phyloP scores from a whole-genome alignment of 1,140 invertebrate species.

The Camponotus pennsylvanicus region DNA sequence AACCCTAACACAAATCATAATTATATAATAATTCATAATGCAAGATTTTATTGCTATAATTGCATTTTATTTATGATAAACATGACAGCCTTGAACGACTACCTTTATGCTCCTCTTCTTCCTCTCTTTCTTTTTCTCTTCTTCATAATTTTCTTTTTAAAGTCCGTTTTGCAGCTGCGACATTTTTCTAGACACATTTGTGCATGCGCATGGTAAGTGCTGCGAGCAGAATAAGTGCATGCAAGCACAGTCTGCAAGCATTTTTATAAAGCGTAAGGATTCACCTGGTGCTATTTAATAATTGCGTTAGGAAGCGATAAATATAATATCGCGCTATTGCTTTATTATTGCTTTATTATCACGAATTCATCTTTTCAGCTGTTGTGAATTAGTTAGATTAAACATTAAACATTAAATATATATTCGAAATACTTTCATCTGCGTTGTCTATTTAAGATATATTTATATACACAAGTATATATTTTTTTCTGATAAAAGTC shows the following conservation, averaged over 20 bases:
- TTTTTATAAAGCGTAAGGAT: slow-evolving; percentile 66
- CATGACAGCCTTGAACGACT: background rate
- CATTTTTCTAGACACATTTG: slow-evolving; percentile 76
- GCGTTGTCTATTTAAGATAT: background rate
- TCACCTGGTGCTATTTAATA: slow-evolving; percentile 72
- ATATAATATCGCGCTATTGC: background rate
- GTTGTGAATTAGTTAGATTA: background rate
- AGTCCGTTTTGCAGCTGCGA: slow-evolving; percentile 75
- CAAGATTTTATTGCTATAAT: slow-evolving; percentile 19
- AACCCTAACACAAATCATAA: too few species aligned
- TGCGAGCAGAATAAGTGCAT: background rate
- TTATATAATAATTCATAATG: background rate
- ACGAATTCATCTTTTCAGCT: background rate
- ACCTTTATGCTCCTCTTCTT: background rate
- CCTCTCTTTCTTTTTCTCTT: background rate
- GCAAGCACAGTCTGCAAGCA: slow-evolving; percentile 55
- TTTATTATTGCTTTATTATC: slow-evolving; percentile 10
- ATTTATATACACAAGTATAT: background rate
- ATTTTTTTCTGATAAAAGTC: background rate
- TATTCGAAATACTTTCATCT: background rate
- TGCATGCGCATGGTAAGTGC: slow-evolving; percentile 8
- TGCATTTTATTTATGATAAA: slow-evolving; percentile 22
- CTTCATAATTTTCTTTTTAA: background rate
- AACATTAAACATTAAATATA: background rate
- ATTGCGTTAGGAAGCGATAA: slow-evolving; percentile 56